Evolutionary conservation across 2,888 invertebrate species (phyloP), one percentile per base, ranked within the genome.

Genomic region (Drosophila recens): DNA sequence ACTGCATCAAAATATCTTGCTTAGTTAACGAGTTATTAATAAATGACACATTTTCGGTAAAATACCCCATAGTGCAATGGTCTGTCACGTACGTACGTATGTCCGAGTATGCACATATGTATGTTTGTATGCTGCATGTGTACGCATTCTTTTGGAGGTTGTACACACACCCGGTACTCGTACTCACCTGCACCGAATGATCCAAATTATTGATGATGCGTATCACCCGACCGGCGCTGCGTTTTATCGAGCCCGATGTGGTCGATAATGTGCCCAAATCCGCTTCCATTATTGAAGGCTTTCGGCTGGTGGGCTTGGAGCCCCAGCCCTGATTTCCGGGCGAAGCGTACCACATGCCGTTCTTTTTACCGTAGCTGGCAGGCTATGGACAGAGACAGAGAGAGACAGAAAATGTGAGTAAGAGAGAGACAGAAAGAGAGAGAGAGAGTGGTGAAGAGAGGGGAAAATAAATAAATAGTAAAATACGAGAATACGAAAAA

Each of bases 131-230:
- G 5, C 4, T 30, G 30, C 8, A 30, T 51, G n/a, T 33, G 15
- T 45, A 13, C 54, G 33, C 48, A 36, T 49, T 38, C 38, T 8
- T 43, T 48, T 17, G 20, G 15, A 34, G 56, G 13, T 23, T 17
- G 57, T 9, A 17, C 34, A 36, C 15, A 23, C 13, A 34, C 27
- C 10, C 42, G 30, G 46, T 64, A 87, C 88, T 92, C 92, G 46
- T 64, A 87, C 88, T 92, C 92, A 97, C 97, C 95, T 97, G 97
- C 87, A 97, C 96, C 42, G 97, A 96, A 92, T 98, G 97, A 93
- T 98, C 97, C 94, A 96, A 95, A 92, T 98, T 98, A 93, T 98
- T 98, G 91, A 98, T 97, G 91, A 98, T 97, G 82, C 98, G 95
- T 91, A 98, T 97, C 83, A 98, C 96, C 82, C 97, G 94, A 53